Conservation (phyloP, 2,113 vertebrate species). For the Pimephales promelas region DNA sequence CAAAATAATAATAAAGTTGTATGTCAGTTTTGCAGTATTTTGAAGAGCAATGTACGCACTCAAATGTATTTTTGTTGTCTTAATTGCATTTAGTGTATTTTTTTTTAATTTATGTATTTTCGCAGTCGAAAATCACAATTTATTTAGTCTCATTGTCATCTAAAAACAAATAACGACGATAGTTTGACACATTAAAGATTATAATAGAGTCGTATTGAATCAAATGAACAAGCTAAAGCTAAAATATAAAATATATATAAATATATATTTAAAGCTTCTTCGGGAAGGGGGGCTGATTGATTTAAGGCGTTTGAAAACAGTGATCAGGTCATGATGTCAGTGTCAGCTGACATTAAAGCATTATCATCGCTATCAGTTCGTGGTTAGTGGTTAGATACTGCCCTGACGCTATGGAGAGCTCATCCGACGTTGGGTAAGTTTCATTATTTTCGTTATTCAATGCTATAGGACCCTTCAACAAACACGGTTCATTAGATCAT, state of each 20-base stretch:
- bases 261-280: background rate
- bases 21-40: background rate
- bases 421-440: conserved; percentile 10
- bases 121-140: background rate
- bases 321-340: conserved; percentile 12
- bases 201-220: background rate
- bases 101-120: background rate
- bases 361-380: background rate
- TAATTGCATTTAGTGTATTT: background rate
- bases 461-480: background rate
- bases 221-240: background rate
- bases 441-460: background rate
- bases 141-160: background rate
- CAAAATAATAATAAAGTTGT: background rate
- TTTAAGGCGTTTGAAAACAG: background rate
- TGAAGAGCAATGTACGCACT: background rate
- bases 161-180: background rate
- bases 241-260: too few species aligned
- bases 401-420: background rate
- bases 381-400: background rate
- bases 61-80: background rate
- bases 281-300: background rate
- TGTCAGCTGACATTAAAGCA: conserved; percentile 32
- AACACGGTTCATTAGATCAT: background rate
- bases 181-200: background rate